Conservation (phyloP, 1,140 invertebrate genomes). For the Zaprionus vittiger region DNA sequence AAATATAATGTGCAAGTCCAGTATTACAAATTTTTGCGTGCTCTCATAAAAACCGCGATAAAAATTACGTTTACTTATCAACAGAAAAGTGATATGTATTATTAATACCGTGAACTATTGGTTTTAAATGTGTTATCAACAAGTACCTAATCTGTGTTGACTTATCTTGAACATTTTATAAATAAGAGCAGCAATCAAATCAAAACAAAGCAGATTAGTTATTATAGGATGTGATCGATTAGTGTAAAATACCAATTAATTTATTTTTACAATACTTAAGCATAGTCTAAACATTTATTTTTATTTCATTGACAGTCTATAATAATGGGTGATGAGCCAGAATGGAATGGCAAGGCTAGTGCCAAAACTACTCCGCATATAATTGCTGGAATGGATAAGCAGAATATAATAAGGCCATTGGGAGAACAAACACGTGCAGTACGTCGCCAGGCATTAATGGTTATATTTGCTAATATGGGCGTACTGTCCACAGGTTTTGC, state of each 20-base stretch:
- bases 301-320: neutral
- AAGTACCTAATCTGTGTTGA: neutral
- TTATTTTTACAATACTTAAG: neutral
- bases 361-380: constrained; percentile 39
- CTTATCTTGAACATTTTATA: neutral
- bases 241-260: neutral
- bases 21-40: neutral
- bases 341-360: neutral
- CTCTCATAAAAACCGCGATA: neutral
- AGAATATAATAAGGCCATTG: constrained; percentile 49
- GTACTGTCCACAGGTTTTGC: constrained; percentile 71
- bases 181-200: neutral
- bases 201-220: neutral
- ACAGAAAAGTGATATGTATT: neutral
- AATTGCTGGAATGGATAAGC: constrained; percentile 54
- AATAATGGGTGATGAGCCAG: neutral
- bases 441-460: constrained; percentile 66
- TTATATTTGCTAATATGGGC: constrained; percentile 74
- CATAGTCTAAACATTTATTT: neutral
- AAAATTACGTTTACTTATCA: neutral
- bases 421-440: constrained; percentile 70
- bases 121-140: constrained; percentile 9
- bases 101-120: neutral
- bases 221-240: neutral
- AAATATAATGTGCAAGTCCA: neutral